phyloP scores from a whole-genome alignment of 2,797 vertebrate species.

The Eospalax fontanierii region DNA sequence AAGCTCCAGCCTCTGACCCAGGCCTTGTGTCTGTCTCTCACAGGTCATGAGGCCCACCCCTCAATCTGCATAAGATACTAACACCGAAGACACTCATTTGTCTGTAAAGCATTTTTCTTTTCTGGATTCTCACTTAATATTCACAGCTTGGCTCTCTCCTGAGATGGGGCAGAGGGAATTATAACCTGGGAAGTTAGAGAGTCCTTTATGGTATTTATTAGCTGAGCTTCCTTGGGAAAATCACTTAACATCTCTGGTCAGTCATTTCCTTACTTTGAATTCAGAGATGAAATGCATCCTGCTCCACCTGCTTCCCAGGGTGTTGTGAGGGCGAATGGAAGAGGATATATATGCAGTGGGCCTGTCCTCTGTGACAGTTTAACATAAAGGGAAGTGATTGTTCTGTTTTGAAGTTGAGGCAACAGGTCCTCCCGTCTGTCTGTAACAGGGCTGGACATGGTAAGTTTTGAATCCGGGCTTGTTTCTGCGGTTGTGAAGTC shows the following conservation, averaged over 20 bases:
- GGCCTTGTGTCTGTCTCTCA: background rate
- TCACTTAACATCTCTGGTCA: constrained; percentile 52
- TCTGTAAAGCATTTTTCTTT: background rate
- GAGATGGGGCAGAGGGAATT: background rate
- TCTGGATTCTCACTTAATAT: background rate
- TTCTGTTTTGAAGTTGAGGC: background rate
- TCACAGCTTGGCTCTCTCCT: too few species aligned
- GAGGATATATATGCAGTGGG: background rate
- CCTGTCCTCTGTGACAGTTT: background rate
- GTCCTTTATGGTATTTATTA: background rate
- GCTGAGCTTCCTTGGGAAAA: constrained; percentile 19
- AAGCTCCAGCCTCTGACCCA: background rate
- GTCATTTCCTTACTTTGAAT: constrained; percentile 38
- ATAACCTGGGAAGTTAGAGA: background rate
- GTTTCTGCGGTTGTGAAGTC: background rate
- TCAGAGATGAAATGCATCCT: background rate
- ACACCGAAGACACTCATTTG: background rate
- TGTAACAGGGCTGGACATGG: background rate
- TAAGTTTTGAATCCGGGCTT: background rate
- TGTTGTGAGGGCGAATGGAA: constrained; percentile 1
- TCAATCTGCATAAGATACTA: background rate
- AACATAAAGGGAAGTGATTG: background rate
- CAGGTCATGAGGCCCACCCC: background rate
- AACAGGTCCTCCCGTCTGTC: background rate
- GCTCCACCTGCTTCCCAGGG: background rate